These are phyloP conservation scores for Chloroceryle inda DNA, from an alignment of 2,797 vertebrate genomes.

Conservation along the genomic window DNA sequence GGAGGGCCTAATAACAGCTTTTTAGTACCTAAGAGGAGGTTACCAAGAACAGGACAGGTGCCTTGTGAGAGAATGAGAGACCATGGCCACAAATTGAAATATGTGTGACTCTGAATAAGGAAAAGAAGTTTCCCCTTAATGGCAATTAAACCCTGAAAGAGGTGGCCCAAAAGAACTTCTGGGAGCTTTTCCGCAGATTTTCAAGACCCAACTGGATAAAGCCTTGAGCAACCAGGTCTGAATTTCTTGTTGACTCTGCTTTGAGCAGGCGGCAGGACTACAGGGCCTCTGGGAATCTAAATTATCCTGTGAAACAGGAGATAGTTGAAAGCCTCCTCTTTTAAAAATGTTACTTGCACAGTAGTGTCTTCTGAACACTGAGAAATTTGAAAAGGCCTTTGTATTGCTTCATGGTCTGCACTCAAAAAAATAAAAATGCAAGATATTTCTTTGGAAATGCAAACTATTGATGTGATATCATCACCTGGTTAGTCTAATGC, in stretches of 20 bases:
- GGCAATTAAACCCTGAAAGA: neutral
- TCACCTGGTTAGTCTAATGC: constrained; percentile 30
- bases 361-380: neutral
- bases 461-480: constrained; percentile 17
- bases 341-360: neutral
- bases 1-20: neutral
- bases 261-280: neutral
- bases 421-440: neutral
- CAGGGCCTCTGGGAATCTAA: neutral
- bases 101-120: neutral
- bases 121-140: neutral
- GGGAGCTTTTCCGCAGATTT: neutral
- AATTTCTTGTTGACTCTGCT: neutral
- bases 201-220: neutral
- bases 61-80: neutral
- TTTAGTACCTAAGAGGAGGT: neutral
- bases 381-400: neutral
- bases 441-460: neutral
- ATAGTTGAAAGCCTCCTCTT: neutral
- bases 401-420: neutral
- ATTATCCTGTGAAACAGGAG: neutral
- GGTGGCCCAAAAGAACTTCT: neutral
- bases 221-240: neutral
- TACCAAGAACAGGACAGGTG: neutral
- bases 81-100: neutral